Percentiles rank a stretch among this genome's conserved stretches.
phyloP scores from a whole-genome alignment of 2,797 vertebrate genomes.

The Notolepis coatsorum region DNA sequence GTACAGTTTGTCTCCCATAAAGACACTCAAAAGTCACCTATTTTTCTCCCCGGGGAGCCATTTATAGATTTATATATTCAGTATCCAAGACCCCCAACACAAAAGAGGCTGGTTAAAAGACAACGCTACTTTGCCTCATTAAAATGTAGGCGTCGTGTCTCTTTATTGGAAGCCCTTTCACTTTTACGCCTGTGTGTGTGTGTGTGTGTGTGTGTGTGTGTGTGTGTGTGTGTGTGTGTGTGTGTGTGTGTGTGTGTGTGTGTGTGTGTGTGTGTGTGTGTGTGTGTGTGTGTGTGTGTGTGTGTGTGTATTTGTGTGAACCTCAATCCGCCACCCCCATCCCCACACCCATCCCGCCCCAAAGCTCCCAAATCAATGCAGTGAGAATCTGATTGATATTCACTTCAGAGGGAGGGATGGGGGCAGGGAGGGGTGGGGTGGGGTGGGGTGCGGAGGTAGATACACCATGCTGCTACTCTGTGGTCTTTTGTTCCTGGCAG shows the following conservation, averaged over 20 bases:
- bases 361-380: constrained; percentile 82
- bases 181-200: constrained; percentile 43
- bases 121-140: constrained; percentile 65
- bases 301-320: constrained; percentile 48
- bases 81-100: no score
- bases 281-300: background rate
- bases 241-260: constrained; percentile 32
- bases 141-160: constrained; percentile 57
- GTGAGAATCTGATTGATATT: constrained; percentile 82
- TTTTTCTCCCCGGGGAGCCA: constrained; percentile 65
- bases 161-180: constrained; percentile 5
- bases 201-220: background rate
- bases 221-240: constrained; percentile 8
- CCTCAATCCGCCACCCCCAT: no score
- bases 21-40: constrained; percentile 52
- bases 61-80: constrained; percentile 71
- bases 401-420: constrained; percentile 77
- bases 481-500: constrained; percentile 86
- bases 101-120: constrained; percentile 70
- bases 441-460: constrained; percentile 16
- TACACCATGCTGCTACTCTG: constrained; percentile 73
- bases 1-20: constrained; percentile 32
- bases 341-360: constrained; percentile 25
- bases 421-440: constrained; percentile 68
- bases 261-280: background rate